These are phyloP conservation scores for Enteromius argenteus DNA, from an alignment of 2,797 vertebrate genomes.

Conservation along the genomic window DNA sequence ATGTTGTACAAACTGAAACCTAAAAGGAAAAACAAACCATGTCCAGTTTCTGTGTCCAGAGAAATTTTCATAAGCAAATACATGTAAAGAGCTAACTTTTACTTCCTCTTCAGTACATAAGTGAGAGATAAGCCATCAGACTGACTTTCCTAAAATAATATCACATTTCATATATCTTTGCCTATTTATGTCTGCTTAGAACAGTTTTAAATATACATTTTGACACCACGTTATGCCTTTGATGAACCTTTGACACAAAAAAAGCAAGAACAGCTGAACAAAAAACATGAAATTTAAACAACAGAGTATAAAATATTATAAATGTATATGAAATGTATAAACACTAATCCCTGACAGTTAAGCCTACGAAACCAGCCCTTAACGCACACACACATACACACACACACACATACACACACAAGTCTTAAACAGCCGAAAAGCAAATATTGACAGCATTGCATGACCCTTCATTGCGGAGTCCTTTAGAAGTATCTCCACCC, in stretches of 20 bases:
- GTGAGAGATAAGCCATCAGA: constrained; percentile 11
- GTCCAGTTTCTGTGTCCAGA: constrained; percentile 70
- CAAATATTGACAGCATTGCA: constrained; percentile 56
- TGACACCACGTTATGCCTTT: not conserved
- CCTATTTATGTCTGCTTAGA: not conserved
- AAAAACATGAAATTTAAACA: not conserved
- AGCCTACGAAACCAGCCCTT: not conserved
- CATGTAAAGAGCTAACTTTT: constrained; percentile 65
- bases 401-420: not conserved
- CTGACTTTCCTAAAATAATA: not conserved
- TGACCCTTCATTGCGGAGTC: constrained; percentile 82
- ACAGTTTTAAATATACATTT: not conserved
- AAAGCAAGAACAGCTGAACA: not conserved
- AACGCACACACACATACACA: not conserved
- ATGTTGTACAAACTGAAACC: not conserved
- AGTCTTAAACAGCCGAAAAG: constrained; percentile 44
- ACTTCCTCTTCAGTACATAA: constrained; percentile 28
- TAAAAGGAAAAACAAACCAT: constrained; percentile 30
- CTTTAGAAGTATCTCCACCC: constrained; percentile 56
- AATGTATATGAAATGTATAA: constrained; percentile 3
- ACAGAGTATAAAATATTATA: not conserved
- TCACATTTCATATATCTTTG: not conserved
- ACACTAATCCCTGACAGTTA: not conserved
- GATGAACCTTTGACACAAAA: not conserved
- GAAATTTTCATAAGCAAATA: constrained; percentile 77